phyloP scores from a whole-genome alignment of 2,113 vertebrate species.

The Oryzias javanicus region DNA sequence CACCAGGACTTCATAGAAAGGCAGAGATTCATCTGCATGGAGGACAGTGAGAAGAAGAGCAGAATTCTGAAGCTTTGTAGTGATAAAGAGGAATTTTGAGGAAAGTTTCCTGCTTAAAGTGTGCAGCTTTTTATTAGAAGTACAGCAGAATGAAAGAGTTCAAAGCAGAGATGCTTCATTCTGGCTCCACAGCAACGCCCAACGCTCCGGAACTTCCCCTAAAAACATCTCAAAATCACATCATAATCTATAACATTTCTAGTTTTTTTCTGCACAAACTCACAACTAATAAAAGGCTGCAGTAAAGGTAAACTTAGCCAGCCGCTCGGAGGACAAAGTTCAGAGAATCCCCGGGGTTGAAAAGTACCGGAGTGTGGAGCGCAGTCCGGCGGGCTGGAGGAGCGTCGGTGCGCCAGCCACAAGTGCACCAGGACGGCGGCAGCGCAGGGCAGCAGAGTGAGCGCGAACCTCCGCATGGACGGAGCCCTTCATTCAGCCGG shows the following conservation, averaged over 20 bases:
- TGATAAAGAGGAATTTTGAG: no score
- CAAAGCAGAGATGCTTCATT: no score
- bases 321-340: slow-evolving; percentile 48
- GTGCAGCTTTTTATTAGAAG: no score
- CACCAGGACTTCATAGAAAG: slow-evolving; percentile 85
- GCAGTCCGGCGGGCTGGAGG: slow-evolving; percentile 64
- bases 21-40: slow-evolving; percentile 55
- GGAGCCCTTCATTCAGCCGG: slow-evolving; percentile 66
- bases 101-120: no score
- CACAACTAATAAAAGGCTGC: slow-evolving; percentile 2
- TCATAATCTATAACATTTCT: slow-evolving; percentile 1
- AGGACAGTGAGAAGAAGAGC: slow-evolving; percentile 7
- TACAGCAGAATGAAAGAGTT: no score
- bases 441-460: slow-evolving; percentile 84
- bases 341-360: slow-evolving; percentile 16
- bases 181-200: slow-evolving; percentile 39
- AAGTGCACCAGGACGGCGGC: slow-evolving; percentile 89
- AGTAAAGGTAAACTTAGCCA: slow-evolving; percentile 39
- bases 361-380: slow-evolving; percentile 66
- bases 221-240: slow-evolving; percentile 1
- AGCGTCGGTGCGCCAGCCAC: slow-evolving; percentile 79
- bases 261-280: slow-evolving; percentile 22
- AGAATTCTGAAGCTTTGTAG: not conserved
- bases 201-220: slow-evolving; percentile 14
- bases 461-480: slow-evolving; percentile 90